Percentiles rank a stretch among this genome's conserved stretches.
phyloP scores from a whole-genome alignment of 2,888 invertebrate species.

The Thalpophila matura region DNA sequence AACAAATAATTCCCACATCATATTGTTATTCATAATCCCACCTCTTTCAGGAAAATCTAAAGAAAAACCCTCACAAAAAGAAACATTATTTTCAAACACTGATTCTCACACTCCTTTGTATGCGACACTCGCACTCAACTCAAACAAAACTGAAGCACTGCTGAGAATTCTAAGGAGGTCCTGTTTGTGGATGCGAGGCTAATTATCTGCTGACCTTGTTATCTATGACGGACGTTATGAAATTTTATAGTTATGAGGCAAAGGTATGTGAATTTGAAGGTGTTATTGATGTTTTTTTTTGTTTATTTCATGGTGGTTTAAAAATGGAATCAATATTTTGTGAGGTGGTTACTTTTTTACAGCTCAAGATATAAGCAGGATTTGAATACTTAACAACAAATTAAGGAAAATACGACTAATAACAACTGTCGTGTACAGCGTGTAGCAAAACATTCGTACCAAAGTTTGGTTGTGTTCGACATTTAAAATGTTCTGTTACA shows the following conservation, averaged over 20 bases:
- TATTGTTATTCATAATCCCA: conserved; percentile 47
- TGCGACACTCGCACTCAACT: conserved; percentile 55
- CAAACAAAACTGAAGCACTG: conserved; percentile 60
- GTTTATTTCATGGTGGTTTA: conserved; percentile 7
- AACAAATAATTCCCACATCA: conserved; percentile 19
- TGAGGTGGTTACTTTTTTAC: neutral
- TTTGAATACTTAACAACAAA: too few species aligned
- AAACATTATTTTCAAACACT: conserved; percentile 54
- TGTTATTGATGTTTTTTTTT: neutral
- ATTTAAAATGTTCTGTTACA: too few species aligned
- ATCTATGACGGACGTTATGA: conserved; percentile 43
- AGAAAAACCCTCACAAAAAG: conserved; percentile 28
- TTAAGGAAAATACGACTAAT: too few species aligned
- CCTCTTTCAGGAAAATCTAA: conserved; percentile 20
- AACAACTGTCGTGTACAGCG: too few species aligned
- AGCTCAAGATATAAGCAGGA: too few species aligned
- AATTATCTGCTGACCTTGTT: conserved; percentile 53
- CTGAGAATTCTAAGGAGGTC: conserved; percentile 51
- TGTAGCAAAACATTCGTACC: too few species aligned
- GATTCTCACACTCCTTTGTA: conserved; percentile 60
- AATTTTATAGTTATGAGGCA: conserved; percentile 42
- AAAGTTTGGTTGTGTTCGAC: too few species aligned
- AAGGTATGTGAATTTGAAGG: conserved; percentile 30
- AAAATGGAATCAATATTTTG: neutral
- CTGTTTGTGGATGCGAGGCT: conserved; percentile 28